These are phyloP conservation scores for Microcebus murinus DNA, from an alignment of 2,113 vertebrate genomes.

Conservation along the genomic window DNA sequence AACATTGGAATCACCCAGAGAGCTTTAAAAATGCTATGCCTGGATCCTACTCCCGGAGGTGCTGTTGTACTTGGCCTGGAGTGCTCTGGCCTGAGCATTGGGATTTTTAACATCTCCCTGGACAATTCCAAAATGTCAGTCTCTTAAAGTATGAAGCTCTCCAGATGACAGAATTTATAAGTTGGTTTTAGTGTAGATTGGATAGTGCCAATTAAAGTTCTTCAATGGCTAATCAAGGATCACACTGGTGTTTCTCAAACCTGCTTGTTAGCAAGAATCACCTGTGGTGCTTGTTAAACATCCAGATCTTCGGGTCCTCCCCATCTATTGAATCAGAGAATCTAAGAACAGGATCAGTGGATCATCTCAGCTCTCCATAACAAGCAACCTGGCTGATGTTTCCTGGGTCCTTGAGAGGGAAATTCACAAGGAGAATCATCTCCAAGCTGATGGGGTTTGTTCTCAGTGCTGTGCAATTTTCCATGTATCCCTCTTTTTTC, in stretches of 20 bases:
- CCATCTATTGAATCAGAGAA: accelerated
- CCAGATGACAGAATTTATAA: background rate
- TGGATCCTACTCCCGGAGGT: background rate
- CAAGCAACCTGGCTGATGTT: background rate
- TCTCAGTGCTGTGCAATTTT: background rate
- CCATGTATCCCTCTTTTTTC: background rate
- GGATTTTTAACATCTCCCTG: background rate
- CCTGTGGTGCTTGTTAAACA: background rate
- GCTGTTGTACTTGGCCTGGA: background rate
- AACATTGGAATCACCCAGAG: background rate
- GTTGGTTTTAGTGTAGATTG: background rate
- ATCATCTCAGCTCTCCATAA: background rate
- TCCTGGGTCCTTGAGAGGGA: background rate
- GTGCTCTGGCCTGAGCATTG: background rate
- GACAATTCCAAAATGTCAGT: background rate
- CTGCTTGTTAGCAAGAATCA: background rate
- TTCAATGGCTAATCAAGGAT: background rate
- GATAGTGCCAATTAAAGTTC: background rate
- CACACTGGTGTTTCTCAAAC: background rate
- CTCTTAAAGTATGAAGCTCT: background rate
- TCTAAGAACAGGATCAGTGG: background rate
- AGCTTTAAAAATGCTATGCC: background rate
- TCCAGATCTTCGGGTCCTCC: background rate
- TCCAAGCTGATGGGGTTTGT: background rate
- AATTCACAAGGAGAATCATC: background rate